phyloP scores from a whole-genome alignment of 2,113 vertebrate genomes.

The Anhinga anhinga region DNA sequence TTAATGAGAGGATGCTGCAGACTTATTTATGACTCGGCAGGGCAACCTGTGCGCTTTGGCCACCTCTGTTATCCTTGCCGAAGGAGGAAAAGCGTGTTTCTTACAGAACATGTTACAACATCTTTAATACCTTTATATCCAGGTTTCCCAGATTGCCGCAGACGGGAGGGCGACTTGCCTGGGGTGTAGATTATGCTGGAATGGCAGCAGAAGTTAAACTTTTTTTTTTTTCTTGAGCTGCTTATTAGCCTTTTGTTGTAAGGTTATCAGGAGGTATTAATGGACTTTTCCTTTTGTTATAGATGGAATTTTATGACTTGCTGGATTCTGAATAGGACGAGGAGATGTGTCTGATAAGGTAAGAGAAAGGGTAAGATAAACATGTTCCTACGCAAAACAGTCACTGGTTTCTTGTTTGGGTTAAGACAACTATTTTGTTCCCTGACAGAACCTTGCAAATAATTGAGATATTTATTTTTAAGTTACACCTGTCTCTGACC shows the following conservation, averaged over 20 bases:
- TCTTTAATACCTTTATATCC: background rate
- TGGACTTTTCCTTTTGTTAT: constrained; percentile 23
- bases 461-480: background rate
- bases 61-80: background rate
- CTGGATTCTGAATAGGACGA: constrained; percentile 39
- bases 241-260: background rate
- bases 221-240: background rate
- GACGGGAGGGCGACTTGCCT: background rate
- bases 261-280: background rate
- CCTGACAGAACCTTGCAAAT: background rate
- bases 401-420: background rate
- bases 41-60: background rate
- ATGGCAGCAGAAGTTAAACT: background rate
- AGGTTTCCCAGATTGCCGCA: background rate
- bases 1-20: constrained; percentile 55
- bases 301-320: constrained; percentile 50
- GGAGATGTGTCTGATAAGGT: constrained; percentile 60
- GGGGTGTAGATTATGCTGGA: background rate
- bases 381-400: background rate
- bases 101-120: background rate
- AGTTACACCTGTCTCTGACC: background rate
- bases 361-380: constrained; percentile 23
- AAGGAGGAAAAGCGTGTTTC: background rate
- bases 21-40: constrained; percentile 26
- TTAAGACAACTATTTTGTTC: background rate